Base-by-base conservation (phyloP, 64 coral and sea anemone species). In the Dendrophyllia cribrosa region DNA sequence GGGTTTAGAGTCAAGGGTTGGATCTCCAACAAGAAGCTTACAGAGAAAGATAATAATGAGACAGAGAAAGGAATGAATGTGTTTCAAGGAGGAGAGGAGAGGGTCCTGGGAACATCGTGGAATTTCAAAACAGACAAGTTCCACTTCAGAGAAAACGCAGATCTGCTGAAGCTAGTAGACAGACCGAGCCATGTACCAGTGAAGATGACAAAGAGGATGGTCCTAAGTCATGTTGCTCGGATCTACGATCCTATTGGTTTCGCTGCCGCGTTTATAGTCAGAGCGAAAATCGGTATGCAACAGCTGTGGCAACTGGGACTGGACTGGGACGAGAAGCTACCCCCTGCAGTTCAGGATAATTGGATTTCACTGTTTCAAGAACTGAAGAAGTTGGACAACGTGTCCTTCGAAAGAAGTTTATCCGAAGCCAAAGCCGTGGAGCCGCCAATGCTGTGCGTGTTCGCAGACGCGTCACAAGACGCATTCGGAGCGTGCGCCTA, bases 1-100 rank as follows among this genome's bases (percentile, higher is more conserved):
- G 93, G 87, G 79, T 94, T 94, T 21, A 84, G 72, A 9, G 87
- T 95, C 13, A 86, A 95, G 49, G 80, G 73, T 23, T 90, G 78
- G 83, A 85, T 8, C n/a, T n/a, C n/a, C n/a, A n/a, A n/a, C n/a
- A n/a, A n/a, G n/a, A n/a, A n/a, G n/a, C n/a, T n/a, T n/a, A 78
- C 70, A 24, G 70, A 77, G 82, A 92, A 86, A 70, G 4, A 8
- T 4, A 67, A 77, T 56, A 46, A 59, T 3, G 59, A 92, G 20
- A 50, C 14, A 17, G 53, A 76, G 26, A 68, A 56, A 4, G 61
- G 1, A 64, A 25, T 59, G 0, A 67, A 87, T 13, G n/a, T 78
- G 45, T 87, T 87, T 53, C 56, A 87, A 87, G 64, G 61, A 62
- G 24, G 64, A 73, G 51, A 63, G 51, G 91, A 93, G 24, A 93